A percentile compares a stretch with the other conserved stretches of the same genome.
phyloP scores from a whole-genome alignment of 2,113 vertebrate species.

The Lethenteron camtschaticum region DNA sequence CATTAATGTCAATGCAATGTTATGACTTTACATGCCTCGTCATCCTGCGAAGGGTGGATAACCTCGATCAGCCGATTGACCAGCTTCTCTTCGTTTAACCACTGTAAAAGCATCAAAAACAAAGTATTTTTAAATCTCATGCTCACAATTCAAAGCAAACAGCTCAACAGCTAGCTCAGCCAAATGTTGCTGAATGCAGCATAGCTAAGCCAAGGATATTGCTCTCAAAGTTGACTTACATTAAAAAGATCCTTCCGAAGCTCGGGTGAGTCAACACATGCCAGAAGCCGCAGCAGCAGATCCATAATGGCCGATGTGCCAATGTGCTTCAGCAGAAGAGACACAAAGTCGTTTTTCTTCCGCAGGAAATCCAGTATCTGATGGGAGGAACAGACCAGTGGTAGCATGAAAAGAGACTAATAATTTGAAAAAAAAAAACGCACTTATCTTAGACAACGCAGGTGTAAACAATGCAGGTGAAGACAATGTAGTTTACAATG shows the following conservation, averaged over 20 bases:
- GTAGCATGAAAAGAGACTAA: too few relatives aligned
- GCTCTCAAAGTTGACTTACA: slow-evolving; percentile 14
- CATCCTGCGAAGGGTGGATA: slow-evolving; percentile 80
- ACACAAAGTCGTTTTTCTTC: slow-evolving; percentile 27
- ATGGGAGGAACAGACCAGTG: too few relatives aligned
- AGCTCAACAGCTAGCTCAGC: too few relatives aligned
- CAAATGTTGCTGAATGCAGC: too few relatives aligned
- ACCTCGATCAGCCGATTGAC: slow-evolving; percentile 88
- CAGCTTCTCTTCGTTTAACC: slow-evolving; percentile 86
- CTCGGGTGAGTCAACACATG: slow-evolving; percentile 26
- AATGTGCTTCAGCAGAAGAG: slow-evolving; percentile 23
- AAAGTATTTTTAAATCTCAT: background rate
- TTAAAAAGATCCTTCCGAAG: slow-evolving; percentile 26
- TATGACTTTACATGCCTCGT: slow-evolving; percentile 54
- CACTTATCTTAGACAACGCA: background rate
- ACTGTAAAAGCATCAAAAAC: slow-evolving; percentile 29
- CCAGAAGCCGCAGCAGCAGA: slow-evolving; percentile 25
- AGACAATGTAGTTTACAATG: background rate
- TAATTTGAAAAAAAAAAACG: too few relatives aligned
- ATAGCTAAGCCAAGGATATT: too few relatives aligned
- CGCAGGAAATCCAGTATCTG: slow-evolving; percentile 29
- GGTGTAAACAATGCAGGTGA: background rate
- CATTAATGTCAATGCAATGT: too few relatives aligned
- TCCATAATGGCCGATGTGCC: slow-evolving; percentile 34
- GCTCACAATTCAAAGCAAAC: background rate